Evolutionary conservation across 2,797 vertebrate genomes (phyloP).

Genomic region (Galagoides demidoff): DNA sequence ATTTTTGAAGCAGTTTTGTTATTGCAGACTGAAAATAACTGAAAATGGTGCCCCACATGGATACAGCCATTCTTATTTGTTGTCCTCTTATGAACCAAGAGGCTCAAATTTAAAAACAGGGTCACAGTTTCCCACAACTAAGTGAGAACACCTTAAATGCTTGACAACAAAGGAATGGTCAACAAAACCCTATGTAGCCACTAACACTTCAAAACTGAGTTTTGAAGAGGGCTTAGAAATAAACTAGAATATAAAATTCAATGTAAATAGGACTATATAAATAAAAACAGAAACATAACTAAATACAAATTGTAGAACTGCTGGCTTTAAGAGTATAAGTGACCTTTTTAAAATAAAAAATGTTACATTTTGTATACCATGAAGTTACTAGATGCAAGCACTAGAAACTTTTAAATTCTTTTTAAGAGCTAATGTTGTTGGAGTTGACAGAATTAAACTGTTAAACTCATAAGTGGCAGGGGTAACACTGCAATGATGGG

Average conservation of each 20-base stretch:
- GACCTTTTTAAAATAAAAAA: constrained; percentile 7
- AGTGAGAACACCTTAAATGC: neutral
- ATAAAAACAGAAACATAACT: neutral
- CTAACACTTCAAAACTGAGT: neutral
- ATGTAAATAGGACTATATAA: neutral
- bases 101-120: neutral
- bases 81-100: neutral
- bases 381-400: neutral
- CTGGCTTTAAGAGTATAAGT: neutral
- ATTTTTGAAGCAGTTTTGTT: neutral
- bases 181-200: neutral
- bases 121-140: neutral
- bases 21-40: neutral
- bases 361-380: neutral
- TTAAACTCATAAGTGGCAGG: neutral
- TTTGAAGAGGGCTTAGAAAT: neutral
- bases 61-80: neutral
- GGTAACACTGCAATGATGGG: too few relatives aligned
- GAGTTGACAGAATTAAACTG: neutral
- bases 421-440: neutral
- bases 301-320: neutral
- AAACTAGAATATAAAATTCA: neutral
- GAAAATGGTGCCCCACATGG: neutral
- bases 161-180: neutral
- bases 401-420: neutral